Evolutionary conservation across 1,140 invertebrate genomes (phyloP).

Genomic region (Mylabris phalerata): DNA sequence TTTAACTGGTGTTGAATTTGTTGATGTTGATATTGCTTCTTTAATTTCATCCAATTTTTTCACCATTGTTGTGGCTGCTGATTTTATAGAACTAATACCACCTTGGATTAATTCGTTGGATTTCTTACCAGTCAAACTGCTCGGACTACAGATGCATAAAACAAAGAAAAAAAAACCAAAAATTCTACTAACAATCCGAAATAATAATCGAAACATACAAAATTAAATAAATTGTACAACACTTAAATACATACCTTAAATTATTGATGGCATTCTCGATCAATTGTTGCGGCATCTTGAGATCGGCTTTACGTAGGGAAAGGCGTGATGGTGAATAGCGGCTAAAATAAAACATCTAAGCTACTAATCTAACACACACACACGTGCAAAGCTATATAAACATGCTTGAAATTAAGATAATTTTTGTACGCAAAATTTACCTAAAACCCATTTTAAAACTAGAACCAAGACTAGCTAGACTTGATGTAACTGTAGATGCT

Average conservation of each 20-base stretch:
- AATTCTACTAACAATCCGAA: background rate
- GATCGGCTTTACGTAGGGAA: conserved; percentile 66
- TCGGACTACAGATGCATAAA: conserved; percentile 53
- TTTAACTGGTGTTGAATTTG: conserved; percentile 78
- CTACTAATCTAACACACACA: conserved; percentile 23
- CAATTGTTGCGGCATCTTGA: conserved; percentile 62
- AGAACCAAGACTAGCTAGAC: conserved; percentile 66
- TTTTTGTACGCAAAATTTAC: conserved; percentile 48
- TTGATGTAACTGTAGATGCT: conserved; percentile 63
- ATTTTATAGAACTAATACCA: conserved; percentile 76
- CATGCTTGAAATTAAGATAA: background rate
- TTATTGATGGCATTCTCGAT: conserved; percentile 63
- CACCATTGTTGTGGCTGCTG: conserved; percentile 74
- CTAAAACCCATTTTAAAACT: conserved; percentile 77
- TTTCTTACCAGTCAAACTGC: conserved; percentile 76
- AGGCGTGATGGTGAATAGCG: conserved; percentile 70
- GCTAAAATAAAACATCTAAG: conserved; percentile 56
- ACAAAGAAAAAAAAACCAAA: background rate
- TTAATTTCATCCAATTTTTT: conserved; percentile 92
- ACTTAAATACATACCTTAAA: conserved; percentile 56
- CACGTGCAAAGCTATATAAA: conserved; percentile 25
- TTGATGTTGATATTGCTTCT: conserved; percentile 80
- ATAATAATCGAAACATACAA: background rate
- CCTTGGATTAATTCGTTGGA: conserved; percentile 82
- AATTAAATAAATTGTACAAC: background rate